Evolutionary conservation across 2,113 vertebrate species (phyloP), one percentile per base, ranked within the genome.

Genomic region (Puffinus mauretanicus): DNA sequence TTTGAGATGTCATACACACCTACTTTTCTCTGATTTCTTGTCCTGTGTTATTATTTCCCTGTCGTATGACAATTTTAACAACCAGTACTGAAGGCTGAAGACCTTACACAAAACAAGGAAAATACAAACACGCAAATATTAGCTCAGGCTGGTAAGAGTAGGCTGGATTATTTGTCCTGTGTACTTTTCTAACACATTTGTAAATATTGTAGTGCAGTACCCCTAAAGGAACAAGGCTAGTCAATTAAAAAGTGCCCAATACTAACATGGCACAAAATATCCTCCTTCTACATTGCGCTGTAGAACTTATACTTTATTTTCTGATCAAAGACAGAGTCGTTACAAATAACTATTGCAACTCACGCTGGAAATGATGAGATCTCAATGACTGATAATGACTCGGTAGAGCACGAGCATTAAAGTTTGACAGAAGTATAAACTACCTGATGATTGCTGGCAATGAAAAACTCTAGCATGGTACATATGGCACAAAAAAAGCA

Each of bases 221-320:
- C 15, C 30, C 51, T 60, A 13, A 9, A 69, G 58, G 34, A 69
- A 46, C 38, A 29, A 58, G 20, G 26, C 21, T 13, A 17, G 1
- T 3, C 72, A 49, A 34, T 16, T 25, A 0, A 16, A 60, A 46
- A 27, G 8, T 11, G 20, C 46, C 46, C 51, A 49, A 0, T 1
- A 46, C 8, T 36, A 60, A 55, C 22, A 12, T 1, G 17, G 71
- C 65, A 75, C 70, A 34, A 51, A 52, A 4, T 5, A 29, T 3
- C 76, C 40, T 44, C 36, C 52, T 67, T 12, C 47, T 46, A 15
- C 47, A 38, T 49, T 26, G 17, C 4, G 3, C 82, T 61, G 25
- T 4, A 75, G 25, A 66, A 34, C 32, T 65, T 12, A n/a, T n/a
- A 49, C 40, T 54, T 78, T 47, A 16, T 47, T 22, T 67, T 66